Evolutionary conservation across 2,888 invertebrate genomes (phyloP), one percentile per base, ranked within the genome.

Genomic region (Pegoplata infirma): DNA sequence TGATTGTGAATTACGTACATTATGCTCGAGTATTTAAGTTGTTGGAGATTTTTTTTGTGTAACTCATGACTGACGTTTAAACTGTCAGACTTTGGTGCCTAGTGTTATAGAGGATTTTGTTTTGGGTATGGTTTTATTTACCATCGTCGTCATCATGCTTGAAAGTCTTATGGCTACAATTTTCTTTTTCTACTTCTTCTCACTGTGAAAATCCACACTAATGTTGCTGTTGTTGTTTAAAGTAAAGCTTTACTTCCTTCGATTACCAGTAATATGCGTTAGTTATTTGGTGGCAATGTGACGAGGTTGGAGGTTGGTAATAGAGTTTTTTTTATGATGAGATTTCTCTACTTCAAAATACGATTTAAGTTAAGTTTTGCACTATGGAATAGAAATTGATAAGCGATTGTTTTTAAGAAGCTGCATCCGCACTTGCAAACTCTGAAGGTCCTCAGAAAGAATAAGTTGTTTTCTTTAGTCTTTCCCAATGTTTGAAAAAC

Each of bases 251-350:
- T 10, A 25, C 28, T 28, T 53, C 28, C 25, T 55, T 8, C 17
- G 17, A 8, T 5, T 51, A 47, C 14, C 47, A 63, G 21, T 63
- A 63, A 56, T 69, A 56, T 56, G 69, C 47, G 58, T 69, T 69
- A 69, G 68, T 63, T 64, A 69, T n/a, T n/a, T 40, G 36, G n/a
- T 40, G n/a, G 36, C 36, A 40, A 40, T 40, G 36, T n/a, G 36
- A 40, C 36, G 12, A 40, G 36, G n/a, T n/a, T n/a, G 36, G n/a
- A 36, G 36, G 12, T 36, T 36, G 36, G 12, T 36, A 40, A 32
- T n/a, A 40, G 36, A 40, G 0, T 40, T n/a, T 40, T 63, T 61
- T 51, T 49, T 36, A 58, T 59, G n/a, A n/a, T n/a, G 40, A 64
- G 28, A 64, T 58, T 55, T 63, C 16, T 47, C 14, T 40, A 36